Base-by-base conservation (phyloP, 2,797 vertebrate species). In the Cynodonichthys magdalenae region DNA sequence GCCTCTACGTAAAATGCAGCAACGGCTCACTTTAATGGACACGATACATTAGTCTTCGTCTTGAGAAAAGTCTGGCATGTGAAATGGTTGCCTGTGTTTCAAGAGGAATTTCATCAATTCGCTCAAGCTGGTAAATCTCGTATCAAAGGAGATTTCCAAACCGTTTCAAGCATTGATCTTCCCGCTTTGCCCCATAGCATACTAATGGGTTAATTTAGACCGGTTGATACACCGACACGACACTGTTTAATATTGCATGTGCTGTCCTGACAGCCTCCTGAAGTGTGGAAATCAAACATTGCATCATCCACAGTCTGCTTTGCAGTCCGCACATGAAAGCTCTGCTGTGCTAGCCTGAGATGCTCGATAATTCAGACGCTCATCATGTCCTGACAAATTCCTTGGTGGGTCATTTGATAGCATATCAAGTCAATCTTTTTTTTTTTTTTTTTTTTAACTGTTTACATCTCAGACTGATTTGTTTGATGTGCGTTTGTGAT, bases 101-200 rank as follows among this genome's bases (percentile, higher is more conserved):
- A 82, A 84, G 86, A 85, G 84, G 83, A 90, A 89, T 92, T 92
- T 92, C 90, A 85, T 92, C 90, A 92, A 92, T 89, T 84, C 69
- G 71, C 85, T 84, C 87, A 84, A 87, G 88, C 86, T 86, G 87
- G 90, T 88, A 92, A 90, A 92, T 91, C 88, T 90, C 55, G 81
- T 89, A 90, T 91, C 89, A 92, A 92, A 92, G 90, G 87, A 91
- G 86, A 91, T 90, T 91, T 90, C 87, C 86, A 92, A 89, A 89
- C 83, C 18, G 89, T 91, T 89, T 89, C 85, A 83, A 77, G 87
- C 88, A 86, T 88, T 91, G 88, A 92, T 92, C 89, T 88, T 61
- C 7, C 68, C 48, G 62, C 80, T 42, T 71, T 41, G 50, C 82
- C 74, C 80, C 72, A 9, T 65, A 83, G 90, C 82, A 92, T 92